These are phyloP conservation scores for Callipepla californica DNA, from an alignment of 2,113 vertebrate species.

Conservation along the genomic window DNA sequence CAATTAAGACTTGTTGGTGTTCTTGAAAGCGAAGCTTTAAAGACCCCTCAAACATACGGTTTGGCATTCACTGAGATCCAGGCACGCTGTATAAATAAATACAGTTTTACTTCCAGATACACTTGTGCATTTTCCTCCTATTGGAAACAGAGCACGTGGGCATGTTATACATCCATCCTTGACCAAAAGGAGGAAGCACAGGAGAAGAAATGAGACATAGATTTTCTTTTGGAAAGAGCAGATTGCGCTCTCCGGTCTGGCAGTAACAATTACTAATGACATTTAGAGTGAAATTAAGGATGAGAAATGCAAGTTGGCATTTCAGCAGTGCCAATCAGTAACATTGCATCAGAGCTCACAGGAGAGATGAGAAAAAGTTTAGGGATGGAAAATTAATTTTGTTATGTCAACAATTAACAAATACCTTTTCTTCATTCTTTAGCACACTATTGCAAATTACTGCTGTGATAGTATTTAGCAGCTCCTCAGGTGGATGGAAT, in stretches of 20 bases:
- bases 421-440: slow-evolving; percentile 48
- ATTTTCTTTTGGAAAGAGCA: slow-evolving; percentile 61
- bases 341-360: slow-evolving; percentile 61
- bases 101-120: background rate
- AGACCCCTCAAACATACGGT: background rate
- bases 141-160: background rate
- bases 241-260: slow-evolving; percentile 68
- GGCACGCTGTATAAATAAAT: background rate
- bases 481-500: slow-evolving; percentile 17
- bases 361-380: slow-evolving; percentile 61
- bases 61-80: background rate
- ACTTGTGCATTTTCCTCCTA: background rate
- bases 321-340: slow-evolving; percentile 76
- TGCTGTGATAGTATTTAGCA: slow-evolving; percentile 28
- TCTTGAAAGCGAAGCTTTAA: slow-evolving; percentile 8
- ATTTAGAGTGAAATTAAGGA: slow-evolving; percentile 84
- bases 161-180: background rate
- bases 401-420: slow-evolving; percentile 75
- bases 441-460: slow-evolving; percentile 23
- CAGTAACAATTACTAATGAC: slow-evolving; percentile 85
- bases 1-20: background rate
- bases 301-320: slow-evolving; percentile 84
- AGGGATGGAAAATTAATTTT: slow-evolving; percentile 77
- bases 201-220: slow-evolving; percentile 50
- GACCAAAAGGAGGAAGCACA: slow-evolving; percentile 39